Evolutionary conservation across 92 coral and sea anemone genomes (phyloP).

Genomic region (Epizoanthus stellaris): DNA sequence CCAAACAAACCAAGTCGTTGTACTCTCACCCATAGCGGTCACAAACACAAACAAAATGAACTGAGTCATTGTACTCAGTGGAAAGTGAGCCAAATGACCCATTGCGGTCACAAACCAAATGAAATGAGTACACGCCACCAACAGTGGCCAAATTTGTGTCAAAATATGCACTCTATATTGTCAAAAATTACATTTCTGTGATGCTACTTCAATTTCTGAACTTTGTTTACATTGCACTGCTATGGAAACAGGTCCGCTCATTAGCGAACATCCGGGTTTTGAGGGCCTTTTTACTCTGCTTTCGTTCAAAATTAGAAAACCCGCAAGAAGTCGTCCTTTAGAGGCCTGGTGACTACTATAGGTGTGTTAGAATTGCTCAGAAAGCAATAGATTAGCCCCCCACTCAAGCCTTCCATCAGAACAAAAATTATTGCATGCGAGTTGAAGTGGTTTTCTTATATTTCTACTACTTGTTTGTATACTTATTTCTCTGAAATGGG

Average conservation of each 20-base stretch:
- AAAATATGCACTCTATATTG: background rate
- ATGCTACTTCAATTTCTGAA: conserved; percentile 8
- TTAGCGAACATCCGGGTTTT: conserved; percentile 21
- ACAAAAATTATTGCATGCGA: background rate
- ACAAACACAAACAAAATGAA: too few species aligned
- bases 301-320: conserved; percentile 17
- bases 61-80: too few species aligned
- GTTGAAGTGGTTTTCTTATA: background rate
- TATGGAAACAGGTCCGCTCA: conserved; percentile 9
- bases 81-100: too few species aligned
- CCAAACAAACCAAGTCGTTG: too few species aligned
- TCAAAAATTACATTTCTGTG: background rate
- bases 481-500: background rate
- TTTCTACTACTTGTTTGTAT: too few species aligned
- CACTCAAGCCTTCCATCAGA: background rate
- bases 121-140: too few species aligned
- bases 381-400: conserved; percentile 6
- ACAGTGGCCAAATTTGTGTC: background rate
- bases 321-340: background rate
- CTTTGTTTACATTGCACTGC: background rate
- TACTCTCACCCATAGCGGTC: too few species aligned
- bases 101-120: too few species aligned
- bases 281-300: background rate
- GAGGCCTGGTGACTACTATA: conserved; percentile 22
- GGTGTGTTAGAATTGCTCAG: conserved; percentile 16